These are phyloP conservation scores for Pogonomyrmex barbatus DNA, from an alignment of 1,140 invertebrate species.

Conservation along the genomic window DNA sequence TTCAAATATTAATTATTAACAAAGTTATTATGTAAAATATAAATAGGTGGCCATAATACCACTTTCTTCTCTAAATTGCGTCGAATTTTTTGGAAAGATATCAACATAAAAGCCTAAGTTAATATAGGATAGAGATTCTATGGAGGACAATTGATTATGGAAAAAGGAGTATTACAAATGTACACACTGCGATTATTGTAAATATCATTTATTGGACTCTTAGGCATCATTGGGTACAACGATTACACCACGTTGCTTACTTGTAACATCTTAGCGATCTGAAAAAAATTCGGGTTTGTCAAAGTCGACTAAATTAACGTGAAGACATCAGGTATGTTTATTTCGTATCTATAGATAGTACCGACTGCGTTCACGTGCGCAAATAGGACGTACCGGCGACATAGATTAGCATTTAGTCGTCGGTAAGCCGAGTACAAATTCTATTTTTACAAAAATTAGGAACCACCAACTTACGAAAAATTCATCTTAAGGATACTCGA, in stretches of 20 bases:
- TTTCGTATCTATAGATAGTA: constrained; percentile 67
- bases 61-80: background rate
- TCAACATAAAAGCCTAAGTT: background rate
- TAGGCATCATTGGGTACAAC: constrained; percentile 77
- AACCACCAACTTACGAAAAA: constrained; percentile 69
- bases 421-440: constrained; percentile 58
- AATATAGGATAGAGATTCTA: background rate
- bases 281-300: constrained; percentile 61
- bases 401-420: constrained; percentile 38
- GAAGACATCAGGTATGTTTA: constrained; percentile 65
- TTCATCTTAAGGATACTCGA: constrained; percentile 54
- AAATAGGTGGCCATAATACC: too few species aligned
- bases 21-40: too few species aligned
- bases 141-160: background rate
- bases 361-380: constrained; percentile 52
- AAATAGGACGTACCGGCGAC: constrained; percentile 44
- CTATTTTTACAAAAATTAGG: constrained; percentile 70
- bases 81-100: background rate
- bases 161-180: background rate
- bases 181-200: constrained; percentile 64
- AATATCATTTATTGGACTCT: constrained; percentile 78
- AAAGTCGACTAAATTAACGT: constrained; percentile 42
- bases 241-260: constrained; percentile 78
- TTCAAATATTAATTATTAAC: too few species aligned
- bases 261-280: constrained; percentile 76